Evolutionary conservation across 2,888 invertebrate species (phyloP).

Genomic region (Dugesia japonica): DNA sequence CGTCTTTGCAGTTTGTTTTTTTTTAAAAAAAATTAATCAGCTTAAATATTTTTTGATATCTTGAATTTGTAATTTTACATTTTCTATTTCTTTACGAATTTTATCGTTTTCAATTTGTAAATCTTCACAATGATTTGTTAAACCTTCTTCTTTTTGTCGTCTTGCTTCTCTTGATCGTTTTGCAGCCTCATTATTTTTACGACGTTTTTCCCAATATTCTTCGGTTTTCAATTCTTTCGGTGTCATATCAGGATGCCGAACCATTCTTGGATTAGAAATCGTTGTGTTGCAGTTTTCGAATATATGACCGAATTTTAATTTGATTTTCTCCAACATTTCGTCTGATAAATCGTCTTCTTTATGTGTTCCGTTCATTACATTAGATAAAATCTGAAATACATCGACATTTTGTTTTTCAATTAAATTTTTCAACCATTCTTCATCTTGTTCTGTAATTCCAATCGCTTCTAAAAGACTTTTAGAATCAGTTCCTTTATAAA

Average conservation of each 20-base stretch:
- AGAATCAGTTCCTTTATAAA: constrained; percentile 1
- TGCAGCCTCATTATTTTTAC: constrained; percentile 31
- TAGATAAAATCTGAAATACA: background rate
- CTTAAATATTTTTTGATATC: background rate
- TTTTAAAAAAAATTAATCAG: too few species aligned
- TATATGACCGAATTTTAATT: background rate
- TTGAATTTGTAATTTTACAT: background rate
- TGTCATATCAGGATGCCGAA: constrained; percentile 28
- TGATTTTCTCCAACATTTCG: background rate
- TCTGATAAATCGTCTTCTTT: background rate
- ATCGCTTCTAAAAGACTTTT: background rate
- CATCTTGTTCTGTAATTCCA: constrained; percentile 1
- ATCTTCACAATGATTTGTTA: constrained; percentile 20
- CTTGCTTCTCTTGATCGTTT: constrained; percentile 24
- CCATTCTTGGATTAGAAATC: constrained; percentile 25
- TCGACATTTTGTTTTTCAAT: background rate
- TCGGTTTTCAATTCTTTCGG: constrained; percentile 23
- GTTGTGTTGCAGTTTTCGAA: constrained; percentile 10
- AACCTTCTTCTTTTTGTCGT: constrained; percentile 22
- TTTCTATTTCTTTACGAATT: background rate
- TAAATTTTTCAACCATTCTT: background rate
- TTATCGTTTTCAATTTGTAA: constrained; percentile 3
- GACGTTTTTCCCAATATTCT: constrained; percentile 27
- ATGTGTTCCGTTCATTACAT: background rate
- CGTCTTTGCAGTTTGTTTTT: background rate